Evolutionary conservation across 35 echinoderm and acorn worm genomes (phyloP).

Genomic region (Ptychodera flava): DNA sequence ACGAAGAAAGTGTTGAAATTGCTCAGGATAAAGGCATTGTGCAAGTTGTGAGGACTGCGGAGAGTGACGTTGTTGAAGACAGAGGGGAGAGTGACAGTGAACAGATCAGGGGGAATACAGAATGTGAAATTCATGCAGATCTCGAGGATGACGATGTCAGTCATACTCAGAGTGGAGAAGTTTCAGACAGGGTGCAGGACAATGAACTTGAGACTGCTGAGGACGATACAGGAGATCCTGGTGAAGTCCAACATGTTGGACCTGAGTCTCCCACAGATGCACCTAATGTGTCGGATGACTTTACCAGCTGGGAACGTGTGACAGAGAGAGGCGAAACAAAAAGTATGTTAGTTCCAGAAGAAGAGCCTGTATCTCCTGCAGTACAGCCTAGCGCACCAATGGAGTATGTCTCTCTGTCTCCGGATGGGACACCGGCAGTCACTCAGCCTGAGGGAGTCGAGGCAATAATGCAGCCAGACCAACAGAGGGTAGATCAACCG

Average conservation of each 20-base stretch:
- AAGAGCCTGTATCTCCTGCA: not conserved
- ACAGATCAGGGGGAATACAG: not conserved
- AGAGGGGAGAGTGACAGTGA: not conserved
- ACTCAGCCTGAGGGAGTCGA: not conserved
- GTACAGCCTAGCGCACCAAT: not conserved
- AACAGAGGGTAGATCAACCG: not conserved
- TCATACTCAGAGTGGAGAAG: not conserved
- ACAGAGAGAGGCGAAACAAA: not conserved
- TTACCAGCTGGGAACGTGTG: not conserved
- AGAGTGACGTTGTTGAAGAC: not conserved
- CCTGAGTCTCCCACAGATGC: not conserved
- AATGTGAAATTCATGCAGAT: not conserved
- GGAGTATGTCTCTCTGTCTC: not conserved
- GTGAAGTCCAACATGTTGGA: not conserved
- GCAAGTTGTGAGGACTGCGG: not conserved
- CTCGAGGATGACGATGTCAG: not conserved
- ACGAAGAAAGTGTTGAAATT: not conserved
- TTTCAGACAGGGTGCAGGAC: not conserved
- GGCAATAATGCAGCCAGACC: not conserved
- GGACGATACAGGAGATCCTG: not conserved
- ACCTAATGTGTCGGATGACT: not conserved
- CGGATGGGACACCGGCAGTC: no score
- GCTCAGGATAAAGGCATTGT: not conserved
- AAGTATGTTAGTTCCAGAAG: not conserved
- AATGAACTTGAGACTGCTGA: not conserved